Evolutionary conservation across 2,113 vertebrate genomes (phyloP), one percentile per base, ranked within the genome.

Genomic region (Aegithalos caudatus): DNA sequence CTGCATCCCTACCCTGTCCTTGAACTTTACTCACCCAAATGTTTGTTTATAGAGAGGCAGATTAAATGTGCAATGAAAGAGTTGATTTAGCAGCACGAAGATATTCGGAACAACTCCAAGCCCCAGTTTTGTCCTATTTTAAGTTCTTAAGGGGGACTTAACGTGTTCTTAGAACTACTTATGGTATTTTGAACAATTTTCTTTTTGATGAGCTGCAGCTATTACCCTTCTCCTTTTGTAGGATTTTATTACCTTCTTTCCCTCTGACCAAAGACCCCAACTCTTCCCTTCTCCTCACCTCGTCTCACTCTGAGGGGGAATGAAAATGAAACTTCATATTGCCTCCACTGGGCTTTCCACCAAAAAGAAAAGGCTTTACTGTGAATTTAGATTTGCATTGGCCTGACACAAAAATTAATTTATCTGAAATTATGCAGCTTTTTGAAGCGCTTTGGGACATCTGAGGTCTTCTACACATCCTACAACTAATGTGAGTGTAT

Each of bases 161-260:
- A 92, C 65, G 61, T 92, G 92, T 97, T 87, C 70, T 90, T 90
- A 65, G 33, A 94, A 44, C 53, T 82, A 76, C 61, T 95, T 92
- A 81, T 2, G 20, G 66, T 65, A 82, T 66, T 85, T 84, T 25
- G 37, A 73, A 42, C 62, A 62, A 65, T 93, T 90, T 91, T 82
- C 28, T 76, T 85, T 94, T 44, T 85, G 48, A 77, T 83, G 88
- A 72, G 62, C 33, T 80, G 14, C 40, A 64, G 50, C 76, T 67
- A 47, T 81, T 76, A 47, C 21, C 37, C 38, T 82, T 79, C 50
- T 94, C n/a, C 25, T 65, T 86, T 70, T 48, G 42, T 17, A 66
- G 50, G 24, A 18, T 76, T 92, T 81, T 45, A 37, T 61, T 60
- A 44, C 40, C n/a, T 76, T 69, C 27, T 45, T 28, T 73, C 10